A percentile compares a stretch with the other conserved stretches of the same genome.
Evolutionary conservation across 2,113 vertebrate species (phyloP).

Genomic region (Circaetus gallicus): DNA sequence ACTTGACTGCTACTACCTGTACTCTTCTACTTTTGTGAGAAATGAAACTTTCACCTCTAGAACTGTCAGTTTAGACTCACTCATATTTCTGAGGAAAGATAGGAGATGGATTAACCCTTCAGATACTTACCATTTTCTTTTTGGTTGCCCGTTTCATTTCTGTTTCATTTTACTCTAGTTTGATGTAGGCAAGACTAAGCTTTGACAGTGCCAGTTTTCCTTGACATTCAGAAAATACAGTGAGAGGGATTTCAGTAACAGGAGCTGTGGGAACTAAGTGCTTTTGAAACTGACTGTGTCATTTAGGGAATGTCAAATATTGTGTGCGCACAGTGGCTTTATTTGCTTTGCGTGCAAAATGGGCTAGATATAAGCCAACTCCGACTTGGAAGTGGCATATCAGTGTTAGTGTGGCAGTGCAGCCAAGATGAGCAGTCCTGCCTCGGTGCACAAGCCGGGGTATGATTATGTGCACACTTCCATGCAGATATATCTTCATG

Average conservation of each 20-base stretch:
- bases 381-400: neutral
- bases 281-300: neutral
- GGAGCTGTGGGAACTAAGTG: neutral
- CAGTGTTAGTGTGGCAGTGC: neutral
- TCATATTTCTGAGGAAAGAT: neutral
- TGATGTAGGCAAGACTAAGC: neutral
- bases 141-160: neutral
- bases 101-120: neutral
- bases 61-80: neutral
- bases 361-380: neutral
- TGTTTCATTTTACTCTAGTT: neutral
- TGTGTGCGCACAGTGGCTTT: neutral
- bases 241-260: neutral
- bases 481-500: neutral
- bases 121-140: neutral
- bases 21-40: neutral
- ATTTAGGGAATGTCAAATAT: neutral
- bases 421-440: neutral
- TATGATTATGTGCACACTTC: neutral
- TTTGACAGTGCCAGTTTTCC: neutral
- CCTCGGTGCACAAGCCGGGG: neutral
- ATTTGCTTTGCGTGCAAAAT: neutral
- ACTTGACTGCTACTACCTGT: slow-evolving; percentile 27
- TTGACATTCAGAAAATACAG: neutral
- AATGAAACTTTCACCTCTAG: slow-evolving; percentile 18